Evolutionary conservation across 2,797 vertebrate species (phyloP).

Genomic region (Cichlasoma orientale): DNA sequence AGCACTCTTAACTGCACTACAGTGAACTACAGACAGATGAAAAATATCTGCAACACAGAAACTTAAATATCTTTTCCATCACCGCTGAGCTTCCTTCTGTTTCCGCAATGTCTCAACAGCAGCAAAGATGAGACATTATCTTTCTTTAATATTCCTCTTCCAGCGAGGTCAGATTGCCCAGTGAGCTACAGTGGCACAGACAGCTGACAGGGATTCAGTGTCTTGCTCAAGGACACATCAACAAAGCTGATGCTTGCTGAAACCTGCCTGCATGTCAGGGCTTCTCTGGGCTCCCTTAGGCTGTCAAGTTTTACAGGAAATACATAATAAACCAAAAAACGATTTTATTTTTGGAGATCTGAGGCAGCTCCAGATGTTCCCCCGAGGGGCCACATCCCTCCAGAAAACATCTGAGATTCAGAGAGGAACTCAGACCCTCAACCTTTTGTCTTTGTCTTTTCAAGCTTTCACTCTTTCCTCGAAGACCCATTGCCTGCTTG

Average conservation of each 20-base stretch:
- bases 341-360: conserved; percentile 1
- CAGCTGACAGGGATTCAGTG: conserved; percentile 2
- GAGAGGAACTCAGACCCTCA: conserved; percentile 13
- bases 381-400: not conserved
- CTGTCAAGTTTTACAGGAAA: conserved; percentile 22
- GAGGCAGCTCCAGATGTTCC: conserved; percentile 44
- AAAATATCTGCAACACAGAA: conserved; percentile 11
- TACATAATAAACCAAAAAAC: conserved; percentile 17
- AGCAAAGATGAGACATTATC: conserved; percentile 1
- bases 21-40: not conserved
- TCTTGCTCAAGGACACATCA: conserved; percentile 45
- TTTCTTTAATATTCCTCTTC: conserved; percentile 30
- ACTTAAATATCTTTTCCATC: not conserved
- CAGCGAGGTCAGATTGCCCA: not conserved
- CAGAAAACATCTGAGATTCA: conserved; percentile 4
- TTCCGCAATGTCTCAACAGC: not conserved
- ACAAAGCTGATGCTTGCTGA: not conserved
- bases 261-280: not conserved
- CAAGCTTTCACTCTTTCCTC: not conserved
- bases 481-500: not conserved
- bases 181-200: not conserved
- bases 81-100: not conserved
- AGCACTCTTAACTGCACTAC: not conserved
- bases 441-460: conserved; percentile 12
- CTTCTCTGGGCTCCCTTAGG: not conserved